A percentile compares a stretch with the other conserved stretches of the same genome.
Conservation (phyloP, 2,797 vertebrate species). For the Loriculus beryllinus region DNA sequence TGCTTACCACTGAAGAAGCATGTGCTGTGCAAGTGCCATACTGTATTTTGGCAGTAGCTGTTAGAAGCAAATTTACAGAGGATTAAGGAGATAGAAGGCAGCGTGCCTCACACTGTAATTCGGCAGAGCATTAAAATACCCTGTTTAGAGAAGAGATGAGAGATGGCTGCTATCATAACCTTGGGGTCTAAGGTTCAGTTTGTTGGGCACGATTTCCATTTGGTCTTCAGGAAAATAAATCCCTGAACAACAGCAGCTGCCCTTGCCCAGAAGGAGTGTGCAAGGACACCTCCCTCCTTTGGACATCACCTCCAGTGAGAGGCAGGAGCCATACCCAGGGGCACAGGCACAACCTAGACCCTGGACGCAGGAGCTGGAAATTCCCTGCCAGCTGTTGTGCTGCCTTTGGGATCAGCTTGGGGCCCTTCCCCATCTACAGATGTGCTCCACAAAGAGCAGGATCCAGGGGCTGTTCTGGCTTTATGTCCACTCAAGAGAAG, state of each 20-base stretch:
- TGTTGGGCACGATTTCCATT: neutral
- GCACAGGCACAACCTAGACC: neutral
- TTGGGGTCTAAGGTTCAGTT: neutral
- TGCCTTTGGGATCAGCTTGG: neutral
- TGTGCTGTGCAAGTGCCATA: constrained; percentile 41
- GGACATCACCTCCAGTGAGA: accelerated
- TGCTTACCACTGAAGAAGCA: constrained; percentile 43
- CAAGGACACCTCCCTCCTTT: neutral
- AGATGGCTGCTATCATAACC: neutral
- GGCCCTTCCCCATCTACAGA: neutral
- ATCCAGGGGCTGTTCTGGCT: neutral
- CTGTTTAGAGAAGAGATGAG: constrained; percentile 29
- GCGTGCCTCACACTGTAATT: neutral
- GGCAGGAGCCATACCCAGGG: neutral
- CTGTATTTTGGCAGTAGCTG: constrained; percentile 59
- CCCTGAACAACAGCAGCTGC: neutral
- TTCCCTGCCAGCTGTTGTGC: neutral
- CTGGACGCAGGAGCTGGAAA: neutral
- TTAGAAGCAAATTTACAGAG: constrained; percentile 51
- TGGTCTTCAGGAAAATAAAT: neutral
- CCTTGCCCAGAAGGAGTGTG: neutral
- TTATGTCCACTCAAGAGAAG: neutral
- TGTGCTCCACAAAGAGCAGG: neutral
- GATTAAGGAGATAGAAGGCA: constrained; percentile 56
- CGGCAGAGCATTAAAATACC: neutral